A percentile compares a stretch with the other conserved stretches of the same genome.
phyloP scores from a whole-genome alignment of 2,797 vertebrate genomes.

The Poecile montanus region DNA sequence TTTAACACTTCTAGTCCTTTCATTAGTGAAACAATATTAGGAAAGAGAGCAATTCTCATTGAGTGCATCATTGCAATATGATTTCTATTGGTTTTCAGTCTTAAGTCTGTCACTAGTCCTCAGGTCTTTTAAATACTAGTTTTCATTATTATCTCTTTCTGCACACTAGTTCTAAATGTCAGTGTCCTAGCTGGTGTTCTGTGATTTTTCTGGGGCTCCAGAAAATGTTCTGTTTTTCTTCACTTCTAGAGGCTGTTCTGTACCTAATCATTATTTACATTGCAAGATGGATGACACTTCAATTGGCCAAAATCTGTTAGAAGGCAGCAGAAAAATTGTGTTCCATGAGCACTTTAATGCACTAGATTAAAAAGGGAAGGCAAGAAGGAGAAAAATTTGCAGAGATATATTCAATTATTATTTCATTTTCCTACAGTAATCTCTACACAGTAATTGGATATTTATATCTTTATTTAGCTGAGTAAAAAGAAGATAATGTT shows the following conservation, averaged over 20 bases:
- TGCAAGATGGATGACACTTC: not conserved
- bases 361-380: not conserved
- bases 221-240: not conserved
- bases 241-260: not conserved
- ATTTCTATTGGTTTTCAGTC: not conserved
- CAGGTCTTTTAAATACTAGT: not conserved
- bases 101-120: not conserved
- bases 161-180: not conserved
- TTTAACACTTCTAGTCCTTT: not conserved
- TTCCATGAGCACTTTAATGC: not conserved
- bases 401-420: conserved; percentile 14
- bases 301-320: not conserved
- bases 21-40: not conserved
- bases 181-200: not conserved
- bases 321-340: not conserved
- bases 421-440: not conserved
- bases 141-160: not conserved
- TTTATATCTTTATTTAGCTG: not conserved
- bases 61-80: not conserved
- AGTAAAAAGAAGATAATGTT: not conserved
- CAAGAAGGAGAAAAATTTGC: not conserved
- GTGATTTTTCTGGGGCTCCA: not conserved
- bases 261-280: not conserved
- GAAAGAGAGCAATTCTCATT: not conserved
- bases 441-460: not conserved